Percentiles rank a stretch among this genome's conserved stretches.
phyloP scores from a whole-genome alignment of 2,113 vertebrate genomes.

The Coryphaenoides rupestris region DNA sequence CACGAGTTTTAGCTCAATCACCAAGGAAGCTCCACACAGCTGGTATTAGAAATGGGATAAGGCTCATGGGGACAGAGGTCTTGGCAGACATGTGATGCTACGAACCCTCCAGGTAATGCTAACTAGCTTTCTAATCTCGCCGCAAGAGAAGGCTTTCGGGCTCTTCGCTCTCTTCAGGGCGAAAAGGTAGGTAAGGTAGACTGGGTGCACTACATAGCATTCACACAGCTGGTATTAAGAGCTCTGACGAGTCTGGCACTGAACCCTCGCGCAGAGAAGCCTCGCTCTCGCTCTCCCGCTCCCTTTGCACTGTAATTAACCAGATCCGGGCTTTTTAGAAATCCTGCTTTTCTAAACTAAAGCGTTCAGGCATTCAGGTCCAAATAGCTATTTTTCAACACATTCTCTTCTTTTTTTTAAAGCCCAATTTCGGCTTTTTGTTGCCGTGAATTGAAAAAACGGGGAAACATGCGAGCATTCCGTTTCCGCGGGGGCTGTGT shows the following conservation, averaged over 20 bases:
- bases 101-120: too few species aligned
- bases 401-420: not conserved
- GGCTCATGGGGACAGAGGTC: too few species aligned
- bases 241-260: slow-evolving; percentile 54
- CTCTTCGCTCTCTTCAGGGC: too few species aligned
- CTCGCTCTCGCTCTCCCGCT: too few species aligned
- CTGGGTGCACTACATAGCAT: too few species aligned
- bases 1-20: too few species aligned
- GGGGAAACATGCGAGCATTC: not conserved
- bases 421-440: not conserved
- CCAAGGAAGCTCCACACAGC: too few species aligned
- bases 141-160: too few species aligned
- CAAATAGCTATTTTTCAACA: not conserved
- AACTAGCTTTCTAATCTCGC: too few species aligned
- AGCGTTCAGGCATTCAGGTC: not conserved
- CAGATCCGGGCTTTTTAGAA: slow-evolving; percentile 43
- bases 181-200: too few species aligned
- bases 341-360: slow-evolving; percentile 23
- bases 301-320: slow-evolving; percentile 46
- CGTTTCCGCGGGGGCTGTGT: not conserved
- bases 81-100: too few species aligned
- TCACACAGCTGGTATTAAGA: slow-evolving; percentile 61
- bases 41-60: too few species aligned
- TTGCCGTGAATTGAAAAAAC: not conserved
- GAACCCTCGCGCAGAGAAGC: slow-evolving; percentile 46